A percentile compares a stretch with the other conserved stretches of the same genome.
Evolutionary conservation across 2,888 invertebrate genomes (phyloP).

Genomic region (Erebia epiphron): DNA sequence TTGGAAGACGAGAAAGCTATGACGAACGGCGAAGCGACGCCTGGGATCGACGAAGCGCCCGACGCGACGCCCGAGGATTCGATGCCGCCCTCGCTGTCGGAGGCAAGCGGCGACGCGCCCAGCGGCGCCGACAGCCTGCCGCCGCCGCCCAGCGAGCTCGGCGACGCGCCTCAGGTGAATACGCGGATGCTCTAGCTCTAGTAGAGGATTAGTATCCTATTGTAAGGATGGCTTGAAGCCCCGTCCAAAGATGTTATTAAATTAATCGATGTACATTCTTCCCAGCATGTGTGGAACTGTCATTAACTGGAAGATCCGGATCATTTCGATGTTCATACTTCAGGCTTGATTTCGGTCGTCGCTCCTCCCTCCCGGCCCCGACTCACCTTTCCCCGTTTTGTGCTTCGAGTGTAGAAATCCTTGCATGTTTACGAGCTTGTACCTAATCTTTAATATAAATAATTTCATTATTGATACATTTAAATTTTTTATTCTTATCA

Average conservation of each 20-base stretch:
- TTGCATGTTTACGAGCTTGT: conserved; percentile 48
- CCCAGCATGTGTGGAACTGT: conserved; percentile 72
- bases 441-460: neutral
- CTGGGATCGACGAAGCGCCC: conserved; percentile 23
- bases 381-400: conserved; percentile 43
- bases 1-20: conserved; percentile 21
- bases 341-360: conserved; percentile 43
- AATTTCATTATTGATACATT: conserved; percentile 8
- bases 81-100: conserved; percentile 22
- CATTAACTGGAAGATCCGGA: conserved; percentile 65
- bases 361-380: conserved; percentile 49
- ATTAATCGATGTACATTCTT: conserved; percentile 73
- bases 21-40: conserved; percentile 30
- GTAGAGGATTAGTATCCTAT: conserved; percentile 75
- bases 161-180: conserved; percentile 68
- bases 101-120: conserved; percentile 24
- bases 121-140: conserved; percentile 50
- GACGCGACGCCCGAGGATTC: conserved; percentile 14
- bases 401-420: conserved; percentile 48
- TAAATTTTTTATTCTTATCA: neutral
- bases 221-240: conserved; percentile 60
- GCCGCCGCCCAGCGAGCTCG: conserved; percentile 49
- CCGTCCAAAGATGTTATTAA: conserved; percentile 63
- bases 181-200: conserved; percentile 69
- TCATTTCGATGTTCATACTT: conserved; percentile 49